Percentiles rank a stretch among this genome's conserved stretches.
These are phyloP conservation scores for Caenorhabditis macrosperma DNA, from an alignment of 2,888 invertebrate species.

Conservation along the genomic window DNA sequence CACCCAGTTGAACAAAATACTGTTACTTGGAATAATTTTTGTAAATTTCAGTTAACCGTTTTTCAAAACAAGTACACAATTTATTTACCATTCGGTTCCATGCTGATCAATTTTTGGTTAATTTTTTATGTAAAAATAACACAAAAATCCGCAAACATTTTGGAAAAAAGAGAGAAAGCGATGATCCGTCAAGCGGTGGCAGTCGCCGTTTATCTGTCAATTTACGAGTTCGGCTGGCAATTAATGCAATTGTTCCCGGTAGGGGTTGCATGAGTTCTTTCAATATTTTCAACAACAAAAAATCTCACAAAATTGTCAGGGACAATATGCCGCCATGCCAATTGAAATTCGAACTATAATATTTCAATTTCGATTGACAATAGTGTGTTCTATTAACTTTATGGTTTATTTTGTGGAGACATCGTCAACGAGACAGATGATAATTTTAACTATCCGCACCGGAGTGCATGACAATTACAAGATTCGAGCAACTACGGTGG, in stretches of 20 bases:
- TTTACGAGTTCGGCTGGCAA: conserved; percentile 9
- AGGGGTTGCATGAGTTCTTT: not conserved
- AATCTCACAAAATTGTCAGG: not conserved
- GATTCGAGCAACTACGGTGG: too few species aligned
- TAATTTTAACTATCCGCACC: too few species aligned
- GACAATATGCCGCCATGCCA: not conserved
- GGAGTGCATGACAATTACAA: too few species aligned
- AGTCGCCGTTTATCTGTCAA: not conserved
- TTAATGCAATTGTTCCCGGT: conserved; percentile 4
- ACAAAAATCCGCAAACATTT: not conserved
- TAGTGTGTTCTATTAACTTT: not conserved
- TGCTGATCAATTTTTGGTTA: not conserved
- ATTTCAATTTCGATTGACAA: not conserved
- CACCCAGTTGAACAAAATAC: conserved; percentile 25
- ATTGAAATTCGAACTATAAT: not conserved
- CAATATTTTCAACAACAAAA: too few species aligned
- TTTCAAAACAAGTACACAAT: conserved; percentile 26
- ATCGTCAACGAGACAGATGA: not conserved
- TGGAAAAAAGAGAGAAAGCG: not conserved
- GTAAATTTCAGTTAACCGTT: not conserved
- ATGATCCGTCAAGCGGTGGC: not conserved
- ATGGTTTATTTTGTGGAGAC: conserved; percentile 19
- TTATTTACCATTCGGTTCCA: conserved; percentile 2
- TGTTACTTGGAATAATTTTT: too few species aligned
- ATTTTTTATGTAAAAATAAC: conserved; percentile 4